These are phyloP conservation scores for Leptonema lineaticorne DNA, from an alignment of 1,140 invertebrate genomes.

Conservation along the genomic window DNA sequence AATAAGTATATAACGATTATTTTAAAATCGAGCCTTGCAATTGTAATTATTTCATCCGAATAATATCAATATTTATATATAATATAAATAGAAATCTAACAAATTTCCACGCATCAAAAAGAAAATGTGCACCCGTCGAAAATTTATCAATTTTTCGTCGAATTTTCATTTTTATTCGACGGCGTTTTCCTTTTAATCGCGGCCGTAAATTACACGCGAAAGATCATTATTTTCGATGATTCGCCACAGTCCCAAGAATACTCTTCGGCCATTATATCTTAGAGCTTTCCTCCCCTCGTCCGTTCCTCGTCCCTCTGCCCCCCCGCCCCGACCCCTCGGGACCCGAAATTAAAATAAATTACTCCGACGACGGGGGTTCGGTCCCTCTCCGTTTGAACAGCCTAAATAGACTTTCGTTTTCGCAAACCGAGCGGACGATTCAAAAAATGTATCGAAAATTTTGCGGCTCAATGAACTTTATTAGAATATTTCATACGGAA, in stretches of 20 bases:
- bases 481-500: no score
- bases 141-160: no score
- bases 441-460: background rate
- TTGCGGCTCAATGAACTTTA: background rate
- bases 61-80: background rate
- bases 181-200: background rate
- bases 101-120: no score
- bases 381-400: no score
- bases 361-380: no score
- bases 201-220: conserved; percentile 10
- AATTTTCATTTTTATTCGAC: background rate
- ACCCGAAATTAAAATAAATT: conserved; percentile 15
- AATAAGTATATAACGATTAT: no score
- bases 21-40: no score
- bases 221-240: conserved; percentile 19
- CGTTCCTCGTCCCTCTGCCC: background rate
- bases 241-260: no score
- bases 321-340: background rate
- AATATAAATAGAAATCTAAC: background rate
- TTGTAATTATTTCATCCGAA: background rate
- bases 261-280: background rate
- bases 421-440: no score
- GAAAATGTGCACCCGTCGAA: no score
- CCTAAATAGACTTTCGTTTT: no score
- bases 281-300: background rate